Evolutionary conservation across 2,797 vertebrate species (phyloP), one percentile per base, ranked within the genome.

Genomic region (Lagocephalus sceleratus): DNA sequence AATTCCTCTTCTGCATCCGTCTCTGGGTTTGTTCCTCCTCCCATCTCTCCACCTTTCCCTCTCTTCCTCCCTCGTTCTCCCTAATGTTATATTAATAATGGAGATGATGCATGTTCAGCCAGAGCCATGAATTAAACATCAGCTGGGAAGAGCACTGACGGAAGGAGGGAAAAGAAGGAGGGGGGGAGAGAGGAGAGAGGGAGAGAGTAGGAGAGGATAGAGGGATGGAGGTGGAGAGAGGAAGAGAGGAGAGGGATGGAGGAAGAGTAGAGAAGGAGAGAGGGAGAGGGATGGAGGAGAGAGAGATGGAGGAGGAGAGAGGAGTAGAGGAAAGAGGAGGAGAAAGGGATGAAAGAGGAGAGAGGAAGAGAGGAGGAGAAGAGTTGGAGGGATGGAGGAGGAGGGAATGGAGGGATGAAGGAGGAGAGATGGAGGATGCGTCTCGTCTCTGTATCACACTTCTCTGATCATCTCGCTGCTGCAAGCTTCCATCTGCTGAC

Each of bases 51-150:
- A 25, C 23, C 23, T 7, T 25, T 38, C 29, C 41, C n/a, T 46
- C 46, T 38, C 44, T 67, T 57, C 60, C 50, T 57, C 52, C 68
- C 67, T 76, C 70, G 60, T 43, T 78, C 78, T 81, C 75, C 81
- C 78, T 86, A 84, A 88, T 89, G 85, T 86, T 85, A 65, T 81
- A 89, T 92, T 87, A 90, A 91, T 91, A 90, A 91, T 90, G 85
- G 74, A 90, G 81, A 88, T 67, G 77, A 73, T 84, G 83, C 83
- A 73, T 87, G 81, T 90, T 87, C 86, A 86, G 86, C 78, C 81
- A 83, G 84, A 85, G 81, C 76, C 82, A 91, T 91, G 84, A 91
- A 91, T 91, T 89, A 92, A 89, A 83, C 85, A 90, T 88, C 76
- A 81, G 69, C 66, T 82, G 78, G 76, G 77, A 87, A 82, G 65